These are phyloP conservation scores for Corythoichthys intestinalis DNA, from an alignment of 2,113 vertebrate species.

Conservation along the genomic window DNA sequence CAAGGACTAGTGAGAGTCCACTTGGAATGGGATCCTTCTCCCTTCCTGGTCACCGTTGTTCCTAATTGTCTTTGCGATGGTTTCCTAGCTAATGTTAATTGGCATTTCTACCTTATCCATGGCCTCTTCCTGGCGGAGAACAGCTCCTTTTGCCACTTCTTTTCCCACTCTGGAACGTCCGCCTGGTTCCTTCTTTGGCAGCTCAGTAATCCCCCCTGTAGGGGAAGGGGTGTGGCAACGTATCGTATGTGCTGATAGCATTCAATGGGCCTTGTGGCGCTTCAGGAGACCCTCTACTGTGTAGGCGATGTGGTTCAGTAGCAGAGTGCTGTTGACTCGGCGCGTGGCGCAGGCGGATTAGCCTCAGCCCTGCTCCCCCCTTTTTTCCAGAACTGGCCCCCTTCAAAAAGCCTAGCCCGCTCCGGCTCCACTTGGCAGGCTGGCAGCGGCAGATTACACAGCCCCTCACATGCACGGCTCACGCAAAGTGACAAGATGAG, in stretches of 20 bases:
- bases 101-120: slow-evolving; percentile 53
- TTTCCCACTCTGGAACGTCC: slow-evolving; percentile 50
- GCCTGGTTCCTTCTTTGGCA: slow-evolving; percentile 58
- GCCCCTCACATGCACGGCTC: slow-evolving; percentile 23
- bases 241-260: slow-evolving; percentile 73
- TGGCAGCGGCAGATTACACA: slow-evolving; percentile 66
- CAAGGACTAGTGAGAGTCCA: slow-evolving; percentile 39
- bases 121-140: slow-evolving; percentile 58
- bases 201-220: slow-evolving; percentile 69
- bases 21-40: slow-evolving; percentile 46
- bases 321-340: slow-evolving; percentile 57
- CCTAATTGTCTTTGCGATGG: slow-evolving; percentile 36
- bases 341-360: slow-evolving; percentile 63
- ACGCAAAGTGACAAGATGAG: slow-evolving; percentile 25
- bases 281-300: slow-evolving; percentile 63
- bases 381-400: slow-evolving; percentile 29
- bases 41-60: slow-evolving; percentile 22
- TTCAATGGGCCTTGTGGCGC: slow-evolving; percentile 64
- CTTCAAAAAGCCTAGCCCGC: slow-evolving; percentile 47
- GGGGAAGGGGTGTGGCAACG: slow-evolving; percentile 46
- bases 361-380: slow-evolving; percentile 38
- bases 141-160: slow-evolving; percentile 53
- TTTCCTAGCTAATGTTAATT: slow-evolving; percentile 51
- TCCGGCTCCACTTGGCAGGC: slow-evolving; percentile 44
- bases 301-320: slow-evolving; percentile 49